Base-by-base conservation (phyloP, 2,113 vertebrate genomes). In the Sorex fumeus region DNA sequence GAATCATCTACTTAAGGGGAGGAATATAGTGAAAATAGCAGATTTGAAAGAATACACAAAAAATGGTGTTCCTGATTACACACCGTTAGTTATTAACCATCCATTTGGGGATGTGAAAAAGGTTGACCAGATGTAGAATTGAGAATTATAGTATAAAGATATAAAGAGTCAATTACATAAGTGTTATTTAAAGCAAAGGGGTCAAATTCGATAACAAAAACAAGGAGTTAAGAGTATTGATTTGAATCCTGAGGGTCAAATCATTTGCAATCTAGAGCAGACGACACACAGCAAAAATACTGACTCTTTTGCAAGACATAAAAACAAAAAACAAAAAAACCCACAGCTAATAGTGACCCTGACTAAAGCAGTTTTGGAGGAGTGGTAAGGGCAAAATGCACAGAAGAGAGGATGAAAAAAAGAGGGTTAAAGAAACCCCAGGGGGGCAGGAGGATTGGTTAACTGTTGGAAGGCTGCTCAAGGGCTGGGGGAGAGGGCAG, bases 81-180 rank as follows among this genome's bases (percentile, higher is more conserved):
- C 36, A 57, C 70, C 57, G 27, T 84, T 30, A 30, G 43, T 60
- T 72, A 45, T 18, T 53, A 87, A 62, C 27, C 43, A 43, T 30
- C 30, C 50, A 72, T 47, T 21, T 18, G 0, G 53, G 80, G 76
- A 81, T 13, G 3, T 0, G 32, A 28, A 25, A 70, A 81, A 74
- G 43, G 60, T 36, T 34, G 32, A 3, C 40, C 8, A 27, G 50
- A 60, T 53, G 3, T 66, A 45, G 18, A 62, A 53, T 70, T 88
- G 36, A 72, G 74, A 84, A 28, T 71, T 32, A 27, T 66, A 60
- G 30, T 60, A 40, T 92, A 36, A 43, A 92, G 62, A 87, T 34
- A 64, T 9, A 66, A 23, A 72, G 15, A 79, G 28, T 74, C 9
- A 47, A 66, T 32, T 82, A 23, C 43, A 71, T 0, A 76, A 57